phyloP scores from a whole-genome alignment of 2,797 vertebrate species.

The Phoeniculus purpureus region DNA sequence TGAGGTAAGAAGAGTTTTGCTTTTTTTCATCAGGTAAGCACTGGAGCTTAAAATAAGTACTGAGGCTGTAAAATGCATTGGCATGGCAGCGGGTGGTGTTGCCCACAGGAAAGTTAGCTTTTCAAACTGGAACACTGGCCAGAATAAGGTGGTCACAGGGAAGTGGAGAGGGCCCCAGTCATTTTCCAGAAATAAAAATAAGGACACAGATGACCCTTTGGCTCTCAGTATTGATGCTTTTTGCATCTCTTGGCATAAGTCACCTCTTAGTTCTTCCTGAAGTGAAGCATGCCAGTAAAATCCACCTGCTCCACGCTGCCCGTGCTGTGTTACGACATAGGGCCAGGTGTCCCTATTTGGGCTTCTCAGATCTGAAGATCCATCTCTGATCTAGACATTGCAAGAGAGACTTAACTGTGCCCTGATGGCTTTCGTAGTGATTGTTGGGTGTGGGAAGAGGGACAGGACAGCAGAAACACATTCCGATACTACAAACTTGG shows the following conservation, averaged over 20 bases:
- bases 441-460: not conserved
- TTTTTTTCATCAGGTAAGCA: not conserved
- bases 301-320: not conserved
- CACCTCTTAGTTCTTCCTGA: not conserved
- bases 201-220: slow-evolving; percentile 26
- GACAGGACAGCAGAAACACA: not conserved
- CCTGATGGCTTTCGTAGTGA: not conserved
- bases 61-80: not conserved
- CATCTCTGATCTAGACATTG: not conserved
- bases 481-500: not conserved
- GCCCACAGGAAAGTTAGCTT: not conserved
- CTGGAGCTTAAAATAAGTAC: not conserved
- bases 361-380: not conserved
- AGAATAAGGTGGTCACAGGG: not conserved
- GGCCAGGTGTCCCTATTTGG: not conserved
- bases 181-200: slow-evolving; percentile 32
- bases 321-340: not conserved
- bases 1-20: not conserved
- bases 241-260: not conserved
- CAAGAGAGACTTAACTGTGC: not conserved
- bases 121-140: not conserved
- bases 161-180: not conserved
- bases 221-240: not conserved
- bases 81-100: not conserved
- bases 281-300: slow-evolving; percentile 17